Conservation (phyloP, 2,113 vertebrate species). For the Cervus canadensis region DNA sequence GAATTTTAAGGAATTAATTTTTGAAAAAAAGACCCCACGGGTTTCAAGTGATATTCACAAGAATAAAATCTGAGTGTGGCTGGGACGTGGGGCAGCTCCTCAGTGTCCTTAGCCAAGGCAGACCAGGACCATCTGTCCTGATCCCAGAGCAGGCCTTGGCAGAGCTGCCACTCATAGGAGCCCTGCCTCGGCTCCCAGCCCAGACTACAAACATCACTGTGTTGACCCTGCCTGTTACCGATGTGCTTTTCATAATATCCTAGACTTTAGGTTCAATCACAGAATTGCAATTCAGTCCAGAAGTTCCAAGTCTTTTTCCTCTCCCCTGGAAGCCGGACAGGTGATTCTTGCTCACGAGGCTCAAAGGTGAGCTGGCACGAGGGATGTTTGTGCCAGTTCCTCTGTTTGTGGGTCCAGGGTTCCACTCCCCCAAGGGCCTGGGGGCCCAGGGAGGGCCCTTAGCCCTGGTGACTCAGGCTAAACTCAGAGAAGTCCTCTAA, state of each 20-base stretch:
- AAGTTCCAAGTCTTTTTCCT: not conserved
- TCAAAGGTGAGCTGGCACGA: not conserved
- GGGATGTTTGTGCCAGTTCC: not conserved
- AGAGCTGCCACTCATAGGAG: not conserved
- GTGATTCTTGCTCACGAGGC: not conserved
- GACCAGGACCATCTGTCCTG: not conserved
- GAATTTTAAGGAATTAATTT: not conserved
- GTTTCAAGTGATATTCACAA: not conserved
- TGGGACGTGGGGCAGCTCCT: fast-evolving
- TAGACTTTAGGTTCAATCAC: not conserved
- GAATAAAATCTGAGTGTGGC: not conserved
- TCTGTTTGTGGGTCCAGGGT: not conserved
- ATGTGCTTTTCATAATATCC: not conserved
- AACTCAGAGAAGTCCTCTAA: not conserved
- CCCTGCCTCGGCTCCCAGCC: not conserved
- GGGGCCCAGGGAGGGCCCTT: not conserved
- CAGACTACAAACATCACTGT: not conserved
- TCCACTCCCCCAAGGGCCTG: not conserved
- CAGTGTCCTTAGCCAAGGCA: too few relatives aligned
- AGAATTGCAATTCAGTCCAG: not conserved
- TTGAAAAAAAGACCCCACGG: not conserved
- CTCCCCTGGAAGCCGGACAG: not conserved
- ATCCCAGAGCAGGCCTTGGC: not conserved
- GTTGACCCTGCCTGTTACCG: not conserved
- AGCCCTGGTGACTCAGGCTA: not conserved